Evolutionary conservation across 2,113 vertebrate species (phyloP), one percentile per base, ranked within the genome.

Genomic region (Montifringilla adamsi): DNA sequence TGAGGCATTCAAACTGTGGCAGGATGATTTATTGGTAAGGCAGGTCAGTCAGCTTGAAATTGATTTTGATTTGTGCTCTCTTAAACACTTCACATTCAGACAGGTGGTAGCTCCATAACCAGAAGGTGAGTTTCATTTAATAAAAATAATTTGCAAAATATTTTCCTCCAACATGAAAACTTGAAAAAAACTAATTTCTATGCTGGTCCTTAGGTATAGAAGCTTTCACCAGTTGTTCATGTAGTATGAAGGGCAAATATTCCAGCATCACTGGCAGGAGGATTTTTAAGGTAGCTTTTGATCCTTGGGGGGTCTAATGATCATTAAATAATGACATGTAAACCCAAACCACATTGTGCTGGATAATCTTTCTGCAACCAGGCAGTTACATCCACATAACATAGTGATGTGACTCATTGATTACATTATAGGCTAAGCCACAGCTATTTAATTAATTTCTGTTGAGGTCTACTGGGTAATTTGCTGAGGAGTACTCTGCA

Each of bases 1-100:
- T 80, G 55, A 96, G 80, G 95, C 75, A 53, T 92, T 97, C 96
- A 96, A 95, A 97, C 85, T 92, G 92, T 87, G 53, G 35, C 77
- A 94, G 88, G 88, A 92, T 91, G 86, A 89, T 97, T 96, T 93
- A 95, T 84, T 96, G 95, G 91, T 93, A 96, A 97, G 97, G 97
- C 97, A 96, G 95, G 96, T 96, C 96, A 97, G 95, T 97, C 95
- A 96, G 93, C 92, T 87, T 94, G 88, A 96, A 97, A 97, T 91
- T 97, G 84, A 95, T 94, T 98, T 96, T 97, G 97, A 97, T 97
- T 98, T 97, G 89, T 62, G 9, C 92, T 96, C 90, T 33, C 55
- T 80, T 95, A 63, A 93, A 59, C 52, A 31, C 30, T 67, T 90
- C 72, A 20, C 59, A 31, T 70, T 62, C 80, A 95, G 89, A 87